Base-by-base conservation (phyloP, 2,113 vertebrate species). In the Orycteropus afer region DNA sequence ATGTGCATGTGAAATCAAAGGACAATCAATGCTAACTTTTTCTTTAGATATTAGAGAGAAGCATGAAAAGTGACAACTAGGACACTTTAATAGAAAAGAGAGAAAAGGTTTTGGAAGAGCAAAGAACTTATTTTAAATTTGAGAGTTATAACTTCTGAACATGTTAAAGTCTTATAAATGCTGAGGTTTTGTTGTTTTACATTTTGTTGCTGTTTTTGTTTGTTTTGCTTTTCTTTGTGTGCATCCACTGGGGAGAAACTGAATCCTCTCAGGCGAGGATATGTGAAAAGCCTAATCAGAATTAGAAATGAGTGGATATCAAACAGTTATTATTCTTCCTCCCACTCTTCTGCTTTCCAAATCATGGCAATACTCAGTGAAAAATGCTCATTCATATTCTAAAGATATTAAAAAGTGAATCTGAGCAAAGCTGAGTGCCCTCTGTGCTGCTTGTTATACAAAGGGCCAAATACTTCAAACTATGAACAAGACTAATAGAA, bases 281-380 rank as follows among this genome's bases (percentile, higher is more conserved):
- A 88, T 79, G 37, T 63, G 78, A 96, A 95, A 96, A 95, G 49
- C 37, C 42, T 77, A 87, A 87, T 80, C 63, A 82, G 78, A 88
- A 34, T 9, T 86, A 83, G 90, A 79, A 92, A 92, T 14, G 53
- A 34, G 47, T 77, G 15, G 65, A 11, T 32, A 83, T 87, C 61
- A 67, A 55, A 81, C 88, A 93, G 42, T 82, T 84, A 55, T 81
- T 81, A 76, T 89, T 69, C 74, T 91, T 42, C 67, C 82, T 76
- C 76, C 29, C 37, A 45, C 63, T 93, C 59, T 90, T 82, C 61
- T 92, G 81, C 67, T 86, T 90, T 55, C 63, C 65, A 91, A 90
- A 89, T 96, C 69, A 91, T 55, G 32, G 40, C 88, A 94, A 63
- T 63, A 88, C 55, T 92, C 25, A 7, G 69, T 14, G 17, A 45